Evolutionary conservation across 2,888 invertebrate species (phyloP), one percentile per base, ranked within the genome.

Genomic region (Crocallis elinguaria): DNA sequence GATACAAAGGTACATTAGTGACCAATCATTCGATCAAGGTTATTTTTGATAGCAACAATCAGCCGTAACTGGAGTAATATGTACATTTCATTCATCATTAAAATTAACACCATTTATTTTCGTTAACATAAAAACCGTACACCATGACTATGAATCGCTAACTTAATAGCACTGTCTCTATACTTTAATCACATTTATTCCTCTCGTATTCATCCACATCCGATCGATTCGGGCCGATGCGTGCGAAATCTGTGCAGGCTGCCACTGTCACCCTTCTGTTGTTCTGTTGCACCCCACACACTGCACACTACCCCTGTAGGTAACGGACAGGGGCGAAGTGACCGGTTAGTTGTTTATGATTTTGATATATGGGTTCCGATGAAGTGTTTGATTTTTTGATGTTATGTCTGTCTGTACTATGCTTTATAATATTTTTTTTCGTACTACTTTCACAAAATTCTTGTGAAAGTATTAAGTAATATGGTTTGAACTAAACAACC

Each of bases 231-330:
- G 52, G 36, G 49, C 51, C 53, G 62, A 63, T 58, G 66, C 64
- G 66, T 64, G 58, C 60, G 51, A 58, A 64, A 64, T 65, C 67
- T 61, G 37, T 65, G 67, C 66, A 61, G 41, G 46, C 56, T 39
- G 42, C 25, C 43, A 49, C 29, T 48, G 57, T 49, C 64, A 57
- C 55, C 64, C 61, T 53, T 44, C 57, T 44, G 42, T 41, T 44
- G 42, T 30, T n/a, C 33, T 17, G 23, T 19, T 50, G 51, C 58
- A 52, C 54, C 57, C 60, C 49, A 46, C 57, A 57, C 49, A 46
- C 36, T 49, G 52, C 60, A 53, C 48, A 52, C 57, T 14, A 35
- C 45, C 53, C 55, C 46, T 46, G 29, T 29, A 25, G 45, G 29
- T 43, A 36, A 25, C 38, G 32, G 38, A 38, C 41, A 32, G 45